Evolutionary conservation across 2,888 invertebrate species (phyloP).

Genomic region (Epistrophe grossulariae): DNA sequence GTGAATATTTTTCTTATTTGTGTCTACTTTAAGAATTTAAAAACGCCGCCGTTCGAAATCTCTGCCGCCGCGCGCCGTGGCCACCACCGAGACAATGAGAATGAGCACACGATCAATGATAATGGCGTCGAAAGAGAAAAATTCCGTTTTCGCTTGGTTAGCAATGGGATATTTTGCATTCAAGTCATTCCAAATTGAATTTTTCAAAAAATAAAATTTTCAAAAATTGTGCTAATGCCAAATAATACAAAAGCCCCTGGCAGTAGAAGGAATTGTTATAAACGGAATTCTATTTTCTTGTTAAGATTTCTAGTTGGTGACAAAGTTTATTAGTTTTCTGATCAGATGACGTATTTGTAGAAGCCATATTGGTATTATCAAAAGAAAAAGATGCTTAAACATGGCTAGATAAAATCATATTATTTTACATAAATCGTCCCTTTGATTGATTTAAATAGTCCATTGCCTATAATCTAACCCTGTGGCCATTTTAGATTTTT

Average conservation of each 20-base stretch:
- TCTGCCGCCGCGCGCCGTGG: too few species aligned
- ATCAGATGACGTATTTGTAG: too few species aligned
- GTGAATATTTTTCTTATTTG: constrained; percentile 31
- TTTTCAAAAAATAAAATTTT: constrained; percentile 40
- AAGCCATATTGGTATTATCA: too few species aligned
- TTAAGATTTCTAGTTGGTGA: neutral
- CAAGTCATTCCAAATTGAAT: constrained; percentile 19
- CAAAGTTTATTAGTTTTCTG: neutral
- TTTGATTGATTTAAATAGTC: too few species aligned
- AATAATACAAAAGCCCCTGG: neutral
- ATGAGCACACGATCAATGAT: constrained; percentile 44
- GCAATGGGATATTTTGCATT: constrained; percentile 5
- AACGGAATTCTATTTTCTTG: neutral
- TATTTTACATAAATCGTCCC: too few species aligned
- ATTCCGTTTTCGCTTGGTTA: constrained; percentile 25
- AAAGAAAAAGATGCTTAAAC: too few species aligned
- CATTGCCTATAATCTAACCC: too few species aligned
- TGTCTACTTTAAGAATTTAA: constrained; percentile 14
- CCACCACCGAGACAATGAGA: constrained; percentile 16
- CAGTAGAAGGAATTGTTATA: neutral
- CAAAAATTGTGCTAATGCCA: constrained; percentile 32
- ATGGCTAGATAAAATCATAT: too few species aligned
- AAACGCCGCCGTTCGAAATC: too few species aligned
- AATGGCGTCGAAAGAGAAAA: constrained; percentile 43
- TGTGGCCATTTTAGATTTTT: too few species aligned